Evolutionary conservation across 2,797 vertebrate species (phyloP).

Genomic region (Apodemus agrarius): DNA sequence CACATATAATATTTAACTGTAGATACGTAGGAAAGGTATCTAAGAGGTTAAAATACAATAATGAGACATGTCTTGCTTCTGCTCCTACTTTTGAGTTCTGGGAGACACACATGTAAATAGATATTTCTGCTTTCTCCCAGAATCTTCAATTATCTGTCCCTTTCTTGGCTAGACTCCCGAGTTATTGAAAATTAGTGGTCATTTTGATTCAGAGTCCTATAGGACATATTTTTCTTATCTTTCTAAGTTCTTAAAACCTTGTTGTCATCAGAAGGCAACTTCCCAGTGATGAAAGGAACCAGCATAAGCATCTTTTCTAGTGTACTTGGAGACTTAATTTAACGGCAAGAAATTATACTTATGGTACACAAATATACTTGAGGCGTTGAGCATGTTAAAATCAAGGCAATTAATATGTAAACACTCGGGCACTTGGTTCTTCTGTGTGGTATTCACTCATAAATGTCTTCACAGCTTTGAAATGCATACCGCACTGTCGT

Average conservation of each 20-base stretch:
- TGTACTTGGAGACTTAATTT: not conserved
- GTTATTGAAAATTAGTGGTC: not conserved
- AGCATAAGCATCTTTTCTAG: not conserved
- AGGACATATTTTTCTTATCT: not conserved
- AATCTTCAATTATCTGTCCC: not conserved
- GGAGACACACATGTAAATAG: not conserved
- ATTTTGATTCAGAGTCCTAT: not conserved
- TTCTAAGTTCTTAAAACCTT: not conserved
- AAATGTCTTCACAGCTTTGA: not conserved
- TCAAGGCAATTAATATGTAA: not conserved
- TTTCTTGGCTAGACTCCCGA: not conserved
- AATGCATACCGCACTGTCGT: not conserved
- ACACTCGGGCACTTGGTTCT: not conserved
- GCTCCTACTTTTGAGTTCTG: not conserved
- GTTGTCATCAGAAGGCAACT: not conserved
- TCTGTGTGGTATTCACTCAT: not conserved
- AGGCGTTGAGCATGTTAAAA: not conserved
- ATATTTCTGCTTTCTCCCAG: not conserved
- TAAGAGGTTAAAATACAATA: not conserved
- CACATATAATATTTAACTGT: too few relatives aligned
- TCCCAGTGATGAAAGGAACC: not conserved
- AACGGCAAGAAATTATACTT: not conserved
- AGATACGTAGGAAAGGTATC: not conserved
- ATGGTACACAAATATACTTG: not conserved
- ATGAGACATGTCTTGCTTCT: not conserved